Evolutionary conservation across 1,140 invertebrate genomes (phyloP), one percentile per base, ranked within the genome.

Genomic region (Pseudomyrmex sp.): DNA sequence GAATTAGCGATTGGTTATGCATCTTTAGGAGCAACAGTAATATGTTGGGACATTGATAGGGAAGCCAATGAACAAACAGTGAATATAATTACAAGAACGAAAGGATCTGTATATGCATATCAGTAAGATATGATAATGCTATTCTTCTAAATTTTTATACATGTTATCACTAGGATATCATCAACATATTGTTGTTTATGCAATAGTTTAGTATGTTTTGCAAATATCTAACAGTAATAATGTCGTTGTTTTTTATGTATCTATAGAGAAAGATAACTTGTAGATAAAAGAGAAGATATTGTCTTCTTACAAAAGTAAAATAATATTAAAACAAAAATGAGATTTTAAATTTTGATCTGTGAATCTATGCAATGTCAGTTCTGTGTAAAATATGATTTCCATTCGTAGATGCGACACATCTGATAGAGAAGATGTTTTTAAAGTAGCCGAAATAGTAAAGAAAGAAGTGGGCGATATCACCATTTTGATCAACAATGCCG

Each of bases 1-100:
- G n/a, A n/a, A n/a, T n/a, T n/a, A n/a, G n/a, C n/a, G n/a, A n/a
- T 97, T 35, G 96, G 97, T 83, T 98, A 98, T 91, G 97, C 96
- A 0, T 93, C 95, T 26, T 94, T 97, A 12, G 98, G 98, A 1
- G 97, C 97, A 13, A 97, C 93, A 12, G 93, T 99, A 7, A 96
- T 99, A 0, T 96, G 98, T 79, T 98, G 98, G 95, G 99, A 99
- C 91, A 96, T 99, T 13, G 98, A 99, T 93, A 94, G 96, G 86
- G 91, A 95, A 88, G 95, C 95, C 9, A 97, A 97, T 82, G 90
- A 95, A 12, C 95, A 96, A 87, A 97, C 97, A 0, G 95, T 96
- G 0, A 93, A 95, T 58, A 93, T 95, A 79, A 95, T 96, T 54
- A 95, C 95, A 88, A 93, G 59, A 86, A 86, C 66, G 92, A 95